Base-by-base conservation (phyloP, 1,140 invertebrate species). In the Penaeus indicus region DNA sequence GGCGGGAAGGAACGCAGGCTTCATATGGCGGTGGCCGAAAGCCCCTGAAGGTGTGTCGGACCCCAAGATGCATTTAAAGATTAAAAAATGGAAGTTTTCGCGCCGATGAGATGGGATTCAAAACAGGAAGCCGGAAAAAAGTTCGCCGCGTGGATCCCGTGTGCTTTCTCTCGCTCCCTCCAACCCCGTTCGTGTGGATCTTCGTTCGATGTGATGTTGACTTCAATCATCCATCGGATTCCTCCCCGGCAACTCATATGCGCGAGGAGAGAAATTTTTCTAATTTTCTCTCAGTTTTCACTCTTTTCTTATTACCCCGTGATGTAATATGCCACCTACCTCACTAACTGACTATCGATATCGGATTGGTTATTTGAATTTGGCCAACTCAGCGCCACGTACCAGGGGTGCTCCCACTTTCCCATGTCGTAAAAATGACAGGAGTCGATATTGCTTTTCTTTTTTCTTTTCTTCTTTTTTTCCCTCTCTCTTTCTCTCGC, bases 61-160 rank as follows among this genome's bases (percentile, higher is more conserved):
- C 81, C 87, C 87, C 82, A 84, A 88, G 87, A 88, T 88, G 87
- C 87, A 88, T 88, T 88, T 88, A 88, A 88, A 88, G 87, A 88
- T 88, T 88, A 88, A 84, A 88, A 88, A 88, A 88, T 88, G 80
- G 80, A 88, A 88, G 87, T 88, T 88, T 88, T 88, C 81, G 87
- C 87, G 87, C 87, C 87, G 87, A 88, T 88, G 87, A 88, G 87
- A 88, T 88, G 87, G 87, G 87, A 88, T 88, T 84, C 82, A 84
- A 88, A 88, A 86, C 75, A 62, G 54, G 47, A 82, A 38, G 54
- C 54, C 79, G 27, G 25, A 32, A 72, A 75, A 72, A 72, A 47
- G 47, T 54, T 54, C 54, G 54, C 54, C 54, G 54, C 54, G 54
- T 16, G 54, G 54, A 54, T 54, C 10, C 54, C 54, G 54, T 54